Conservation (phyloP, 2,113 vertebrate species). For the Mugil cephalus region DNA sequence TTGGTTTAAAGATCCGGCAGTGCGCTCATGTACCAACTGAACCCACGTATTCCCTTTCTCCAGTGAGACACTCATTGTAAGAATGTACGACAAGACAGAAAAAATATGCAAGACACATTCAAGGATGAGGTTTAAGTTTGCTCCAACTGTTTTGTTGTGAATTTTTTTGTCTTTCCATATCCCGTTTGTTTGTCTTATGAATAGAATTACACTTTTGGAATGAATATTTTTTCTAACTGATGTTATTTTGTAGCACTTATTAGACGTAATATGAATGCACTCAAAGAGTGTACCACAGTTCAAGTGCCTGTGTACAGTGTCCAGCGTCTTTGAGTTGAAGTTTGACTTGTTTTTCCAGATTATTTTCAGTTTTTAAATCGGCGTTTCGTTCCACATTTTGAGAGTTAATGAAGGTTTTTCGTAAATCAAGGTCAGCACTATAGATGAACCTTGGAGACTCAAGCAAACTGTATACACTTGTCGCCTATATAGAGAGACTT, state of each 20-base stretch:
- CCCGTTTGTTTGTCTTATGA: conserved; percentile 57
- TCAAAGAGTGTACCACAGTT: conserved; percentile 81
- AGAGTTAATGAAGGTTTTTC: conserved; percentile 66
- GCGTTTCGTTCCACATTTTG: conserved; percentile 48
- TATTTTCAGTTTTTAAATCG: conserved; percentile 48
- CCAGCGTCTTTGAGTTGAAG: conserved; percentile 70
- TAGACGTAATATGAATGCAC: conserved; percentile 78
- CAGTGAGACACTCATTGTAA: conserved; percentile 31
- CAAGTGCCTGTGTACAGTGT: conserved; percentile 86
- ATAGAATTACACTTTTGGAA: conserved; percentile 72
- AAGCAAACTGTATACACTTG: conserved; percentile 64
- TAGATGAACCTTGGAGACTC: conserved; percentile 51
- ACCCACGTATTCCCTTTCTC: conserved; percentile 37
- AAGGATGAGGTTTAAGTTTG: conserved; percentile 42
- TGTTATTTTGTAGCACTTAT: conserved; percentile 85
- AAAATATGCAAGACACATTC: conserved; percentile 75
- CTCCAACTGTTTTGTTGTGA: conserved; percentile 33
- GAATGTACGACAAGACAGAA: conserved; percentile 66
- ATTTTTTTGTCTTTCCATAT: conserved; percentile 53
- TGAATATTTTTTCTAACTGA: conserved; percentile 78
- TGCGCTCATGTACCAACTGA: conserved; percentile 13
- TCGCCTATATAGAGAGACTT: conserved; percentile 47
- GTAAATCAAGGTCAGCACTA: conserved; percentile 28
- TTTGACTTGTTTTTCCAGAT: conserved; percentile 37
- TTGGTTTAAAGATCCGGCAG: conserved; percentile 40